Conservation (phyloP, 2,888 invertebrate species). For the Gryllus longicercus region DNA sequence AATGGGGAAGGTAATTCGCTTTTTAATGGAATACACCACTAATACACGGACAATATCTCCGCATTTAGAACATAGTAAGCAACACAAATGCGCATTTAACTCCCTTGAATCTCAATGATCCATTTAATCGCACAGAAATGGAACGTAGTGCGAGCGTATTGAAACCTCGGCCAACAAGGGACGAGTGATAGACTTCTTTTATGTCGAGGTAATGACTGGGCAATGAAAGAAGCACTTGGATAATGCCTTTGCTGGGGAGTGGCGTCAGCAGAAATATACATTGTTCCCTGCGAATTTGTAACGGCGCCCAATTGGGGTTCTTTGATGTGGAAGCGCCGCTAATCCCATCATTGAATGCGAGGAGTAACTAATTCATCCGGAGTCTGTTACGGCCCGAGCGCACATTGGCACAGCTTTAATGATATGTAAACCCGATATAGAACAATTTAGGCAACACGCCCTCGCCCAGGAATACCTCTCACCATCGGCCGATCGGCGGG, state of each 20-base stretch:
- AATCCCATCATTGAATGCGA: background rate
- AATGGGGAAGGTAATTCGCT: too few relatives aligned
- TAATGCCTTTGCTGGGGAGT: background rate
- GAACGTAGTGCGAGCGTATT: too few relatives aligned
- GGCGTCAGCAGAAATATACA: background rate
- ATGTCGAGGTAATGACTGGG: background rate
- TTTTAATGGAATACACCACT: too few relatives aligned
- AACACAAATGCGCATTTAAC: too few relatives aligned
- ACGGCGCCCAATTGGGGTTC: background rate
- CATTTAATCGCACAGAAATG: too few relatives aligned
- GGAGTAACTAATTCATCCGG: background rate
- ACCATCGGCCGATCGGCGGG: too few relatives aligned
- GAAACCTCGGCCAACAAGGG: too few relatives aligned
- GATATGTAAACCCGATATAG: slow-evolving; percentile 10
- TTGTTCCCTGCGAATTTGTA: background rate
- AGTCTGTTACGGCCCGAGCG: background rate
- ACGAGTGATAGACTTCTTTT: background rate
- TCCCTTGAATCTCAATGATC: too few relatives aligned
- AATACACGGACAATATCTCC: too few relatives aligned
- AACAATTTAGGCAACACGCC: background rate
- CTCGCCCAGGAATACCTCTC: background rate
- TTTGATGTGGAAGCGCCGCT: background rate
- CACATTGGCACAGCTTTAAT: background rate
- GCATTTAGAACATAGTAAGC: too few relatives aligned
- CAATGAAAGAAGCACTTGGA: background rate